Evolutionary conservation across 2,113 vertebrate species (phyloP).

Genomic region (Gobius niger): DNA sequence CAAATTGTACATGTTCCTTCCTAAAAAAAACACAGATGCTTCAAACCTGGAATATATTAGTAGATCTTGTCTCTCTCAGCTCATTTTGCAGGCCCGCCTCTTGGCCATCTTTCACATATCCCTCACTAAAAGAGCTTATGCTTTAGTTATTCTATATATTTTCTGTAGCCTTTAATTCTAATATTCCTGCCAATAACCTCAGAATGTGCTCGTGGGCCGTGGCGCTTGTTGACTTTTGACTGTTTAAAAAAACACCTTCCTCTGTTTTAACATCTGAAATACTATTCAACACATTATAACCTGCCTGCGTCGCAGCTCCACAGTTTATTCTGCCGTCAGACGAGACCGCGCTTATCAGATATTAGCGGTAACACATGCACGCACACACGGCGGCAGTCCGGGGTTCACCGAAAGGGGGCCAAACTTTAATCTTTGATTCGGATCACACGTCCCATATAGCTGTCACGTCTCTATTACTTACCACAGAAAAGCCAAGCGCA

Average conservation of each 20-base stretch:
- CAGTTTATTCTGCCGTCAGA: neutral
- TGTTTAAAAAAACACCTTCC: conserved; percentile 22
- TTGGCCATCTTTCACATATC: too few relatives aligned
- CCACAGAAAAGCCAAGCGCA: conserved; percentile 29
- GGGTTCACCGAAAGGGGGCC: conserved; percentile 13
- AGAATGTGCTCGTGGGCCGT: conserved; percentile 25
- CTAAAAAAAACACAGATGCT: too few relatives aligned
- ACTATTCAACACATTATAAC: conserved; percentile 14
- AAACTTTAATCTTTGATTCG: conserved; percentile 29
- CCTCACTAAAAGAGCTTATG: conserved; percentile 13
- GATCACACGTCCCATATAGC: conserved; percentile 33
- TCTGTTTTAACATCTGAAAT: conserved; percentile 15
- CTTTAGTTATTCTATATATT: conserved; percentile 19
- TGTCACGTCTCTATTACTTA: conserved; percentile 39
- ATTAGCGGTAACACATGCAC: neutral
- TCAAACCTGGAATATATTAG: too few relatives aligned
- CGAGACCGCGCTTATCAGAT: neutral
- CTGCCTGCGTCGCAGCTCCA: neutral
- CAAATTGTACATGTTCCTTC: too few relatives aligned
- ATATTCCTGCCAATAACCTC: conserved; percentile 23
- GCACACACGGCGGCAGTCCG: neutral
- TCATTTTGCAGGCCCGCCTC: neutral
- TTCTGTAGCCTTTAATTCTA: neutral
- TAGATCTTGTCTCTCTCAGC: neutral
- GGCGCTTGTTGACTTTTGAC: conserved; percentile 28